These are phyloP conservation scores for Acanthococcus lagerstroemiae DNA, from an alignment of 2,888 invertebrate genomes.

Conservation along the genomic window DNA sequence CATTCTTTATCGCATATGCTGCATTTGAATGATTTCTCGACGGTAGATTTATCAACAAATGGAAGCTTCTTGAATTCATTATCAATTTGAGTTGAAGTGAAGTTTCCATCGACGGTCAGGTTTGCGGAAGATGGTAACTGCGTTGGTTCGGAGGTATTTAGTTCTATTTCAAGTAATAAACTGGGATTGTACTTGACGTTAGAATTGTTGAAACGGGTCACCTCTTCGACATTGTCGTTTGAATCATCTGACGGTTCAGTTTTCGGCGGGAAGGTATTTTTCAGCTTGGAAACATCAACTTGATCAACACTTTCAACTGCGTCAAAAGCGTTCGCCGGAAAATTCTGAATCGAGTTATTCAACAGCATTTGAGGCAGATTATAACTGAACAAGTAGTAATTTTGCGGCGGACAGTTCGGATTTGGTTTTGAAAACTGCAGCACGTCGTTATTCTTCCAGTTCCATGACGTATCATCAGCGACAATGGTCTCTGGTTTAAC, in stretches of 20 bases:
- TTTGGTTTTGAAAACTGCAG: background rate
- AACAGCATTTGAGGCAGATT: background rate
- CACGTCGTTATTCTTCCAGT: background rate
- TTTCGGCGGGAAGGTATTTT: background rate
- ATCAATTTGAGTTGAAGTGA: background rate
- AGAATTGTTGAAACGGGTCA: too few relatives aligned
- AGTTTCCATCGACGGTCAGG: background rate
- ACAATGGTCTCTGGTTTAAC: background rate
- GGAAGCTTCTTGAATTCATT: background rate
- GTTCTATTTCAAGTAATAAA: slow-evolving; percentile 3
- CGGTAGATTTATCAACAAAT: background rate
- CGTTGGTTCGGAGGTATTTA: background rate
- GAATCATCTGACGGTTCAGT: slow-evolving; percentile 32
- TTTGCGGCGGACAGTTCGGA: background rate
- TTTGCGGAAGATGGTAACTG: background rate
- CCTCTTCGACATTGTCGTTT: slow-evolving; percentile 40
- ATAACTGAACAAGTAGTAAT: background rate
- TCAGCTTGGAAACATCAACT: background rate
- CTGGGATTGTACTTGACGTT: slow-evolving; percentile 8
- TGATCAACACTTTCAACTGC: background rate
- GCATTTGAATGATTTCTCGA: background rate
- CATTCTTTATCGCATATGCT: slow-evolving; percentile 11
- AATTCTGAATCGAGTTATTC: too few relatives aligned
- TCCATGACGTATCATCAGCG: background rate
- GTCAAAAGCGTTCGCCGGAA: background rate